Percentiles rank a stretch among this genome's conserved stretches.
Evolutionary conservation across 2,888 invertebrate genomes (phyloP).

Genomic region (Melikaiella ostensackeni): DNA sequence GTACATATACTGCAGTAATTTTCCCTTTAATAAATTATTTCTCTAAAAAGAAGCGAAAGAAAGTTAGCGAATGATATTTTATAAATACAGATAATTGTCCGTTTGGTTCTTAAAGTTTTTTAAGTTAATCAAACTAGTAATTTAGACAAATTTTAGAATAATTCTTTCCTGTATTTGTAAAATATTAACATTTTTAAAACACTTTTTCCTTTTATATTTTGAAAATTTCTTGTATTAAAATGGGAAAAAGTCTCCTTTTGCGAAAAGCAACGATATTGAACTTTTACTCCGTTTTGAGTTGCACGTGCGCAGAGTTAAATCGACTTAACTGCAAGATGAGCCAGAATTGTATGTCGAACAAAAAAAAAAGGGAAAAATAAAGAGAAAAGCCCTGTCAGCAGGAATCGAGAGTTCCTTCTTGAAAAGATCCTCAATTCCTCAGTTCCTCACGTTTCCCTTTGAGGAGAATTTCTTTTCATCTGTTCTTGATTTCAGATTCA

Average conservation of each 20-base stretch:
- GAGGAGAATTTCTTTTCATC: neutral
- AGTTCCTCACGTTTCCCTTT: neutral
- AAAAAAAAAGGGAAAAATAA: constrained; percentile 2
- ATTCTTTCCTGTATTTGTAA: neutral
- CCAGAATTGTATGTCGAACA: constrained; percentile 8
- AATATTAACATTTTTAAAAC: too few species aligned
- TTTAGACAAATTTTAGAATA: neutral
- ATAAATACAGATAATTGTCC: neutral
- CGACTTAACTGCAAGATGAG: constrained; percentile 15
- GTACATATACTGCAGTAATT: constrained; percentile 18
- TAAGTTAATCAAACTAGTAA: neutral
- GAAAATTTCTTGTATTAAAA: neutral
- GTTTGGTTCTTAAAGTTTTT: neutral
- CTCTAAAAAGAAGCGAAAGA: neutral
- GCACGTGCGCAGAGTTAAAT: constrained; percentile 23
- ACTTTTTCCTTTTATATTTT: too few species aligned
- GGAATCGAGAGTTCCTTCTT: neutral
- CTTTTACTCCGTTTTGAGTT: constrained; percentile 35
- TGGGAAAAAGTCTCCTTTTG: neutral
- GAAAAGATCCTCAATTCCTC: neutral
- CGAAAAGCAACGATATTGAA: neutral
- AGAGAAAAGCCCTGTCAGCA: constrained; percentile 27
- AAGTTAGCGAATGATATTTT: neutral
- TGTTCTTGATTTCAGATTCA: neutral
- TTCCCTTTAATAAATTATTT: neutral